Percentiles rank a stretch among this genome's conserved stretches.
Evolutionary conservation across 2,888 invertebrate genomes (phyloP).

Genomic region (Epirrhoe tristata): DNA sequence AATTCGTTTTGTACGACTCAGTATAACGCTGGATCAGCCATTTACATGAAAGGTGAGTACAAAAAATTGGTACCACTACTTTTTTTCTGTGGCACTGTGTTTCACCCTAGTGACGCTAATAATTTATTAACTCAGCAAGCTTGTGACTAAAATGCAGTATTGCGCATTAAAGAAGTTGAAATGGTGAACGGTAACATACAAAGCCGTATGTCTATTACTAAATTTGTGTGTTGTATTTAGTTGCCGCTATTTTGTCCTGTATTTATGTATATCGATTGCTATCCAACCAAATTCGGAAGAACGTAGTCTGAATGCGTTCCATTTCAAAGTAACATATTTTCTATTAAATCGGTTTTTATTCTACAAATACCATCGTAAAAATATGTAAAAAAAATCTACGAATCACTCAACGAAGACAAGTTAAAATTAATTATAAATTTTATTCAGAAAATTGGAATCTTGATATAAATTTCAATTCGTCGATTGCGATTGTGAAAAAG

Average conservation of each 20-base stretch:
- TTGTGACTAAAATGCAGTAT: slow-evolving; percentile 16
- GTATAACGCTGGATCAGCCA: slow-evolving; percentile 77
- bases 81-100: slow-evolving; percentile 63
- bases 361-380: not conserved
- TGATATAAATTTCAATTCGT: slow-evolving; percentile 10
- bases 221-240: slow-evolving; percentile 71
- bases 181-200: slow-evolving; percentile 57
- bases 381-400: too few species aligned
- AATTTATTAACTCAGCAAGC: slow-evolving; percentile 32
- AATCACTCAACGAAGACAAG: not conserved
- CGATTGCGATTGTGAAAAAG: slow-evolving; percentile 10
- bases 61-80: slow-evolving; percentile 80
- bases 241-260: slow-evolving; percentile 77
- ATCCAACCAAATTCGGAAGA: slow-evolving; percentile 68
- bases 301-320: slow-evolving; percentile 62
- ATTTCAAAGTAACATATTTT: slow-evolving; percentile 51
- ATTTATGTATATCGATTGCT: slow-evolving; percentile 67
- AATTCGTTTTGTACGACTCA: slow-evolving; percentile 54
- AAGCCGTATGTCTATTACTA: slow-evolving; percentile 58
- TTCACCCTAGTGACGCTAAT: slow-evolving; percentile 53
- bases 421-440: not conserved
- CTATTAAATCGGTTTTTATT: slow-evolving; percentile 31
- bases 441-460: slow-evolving; percentile 2
- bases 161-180: slow-evolving; percentile 43
- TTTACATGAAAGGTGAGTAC: slow-evolving; percentile 85